Evolutionary conservation across 2,888 invertebrate species (phyloP).

Genomic region (Lasioglossum vierecki): DNA sequence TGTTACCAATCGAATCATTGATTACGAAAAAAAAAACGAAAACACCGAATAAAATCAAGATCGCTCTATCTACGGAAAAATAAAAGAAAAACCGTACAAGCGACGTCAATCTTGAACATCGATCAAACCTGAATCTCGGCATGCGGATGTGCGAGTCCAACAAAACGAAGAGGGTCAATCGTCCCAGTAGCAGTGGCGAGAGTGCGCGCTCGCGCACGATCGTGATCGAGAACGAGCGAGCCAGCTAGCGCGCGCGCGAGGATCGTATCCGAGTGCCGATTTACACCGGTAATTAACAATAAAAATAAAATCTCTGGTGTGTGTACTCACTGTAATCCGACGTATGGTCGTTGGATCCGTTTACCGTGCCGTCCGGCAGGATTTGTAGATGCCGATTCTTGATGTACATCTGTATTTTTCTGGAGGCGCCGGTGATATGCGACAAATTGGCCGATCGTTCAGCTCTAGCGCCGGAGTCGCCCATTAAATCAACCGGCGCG

Average conservation of each 20-base stretch:
- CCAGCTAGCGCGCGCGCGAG: neutral
- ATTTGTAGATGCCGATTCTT: constrained; percentile 93
- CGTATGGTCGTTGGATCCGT: constrained; percentile 91
- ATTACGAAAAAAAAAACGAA: neutral
- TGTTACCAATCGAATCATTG: neutral
- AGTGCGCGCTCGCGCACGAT: neutral
- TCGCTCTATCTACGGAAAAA: neutral
- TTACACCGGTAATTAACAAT: neutral
- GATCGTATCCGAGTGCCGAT: neutral
- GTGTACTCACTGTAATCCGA: constrained; percentile 93
- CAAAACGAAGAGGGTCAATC: constrained; percentile 11
- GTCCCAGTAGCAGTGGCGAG: constrained; percentile 32
- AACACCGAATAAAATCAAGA: neutral
- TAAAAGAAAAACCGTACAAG: neutral
- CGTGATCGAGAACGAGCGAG: neutral
- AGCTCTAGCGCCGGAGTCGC: constrained; percentile 84
- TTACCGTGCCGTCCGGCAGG: constrained; percentile 93
- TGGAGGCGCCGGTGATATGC: constrained; percentile 91
- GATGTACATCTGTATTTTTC: constrained; percentile 93
- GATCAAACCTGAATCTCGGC: constrained; percentile 11
- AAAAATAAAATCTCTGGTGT: neutral
- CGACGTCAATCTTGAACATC: constrained; percentile 5
- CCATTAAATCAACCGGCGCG: constrained; percentile 73
- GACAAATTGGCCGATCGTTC: constrained; percentile 93
- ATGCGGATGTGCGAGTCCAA: constrained; percentile 21